Percentiles rank a stretch among this genome's conserved stretches.
phyloP scores from a whole-genome alignment of 2,888 invertebrate genomes.

The Cerastis rubricosa region DNA sequence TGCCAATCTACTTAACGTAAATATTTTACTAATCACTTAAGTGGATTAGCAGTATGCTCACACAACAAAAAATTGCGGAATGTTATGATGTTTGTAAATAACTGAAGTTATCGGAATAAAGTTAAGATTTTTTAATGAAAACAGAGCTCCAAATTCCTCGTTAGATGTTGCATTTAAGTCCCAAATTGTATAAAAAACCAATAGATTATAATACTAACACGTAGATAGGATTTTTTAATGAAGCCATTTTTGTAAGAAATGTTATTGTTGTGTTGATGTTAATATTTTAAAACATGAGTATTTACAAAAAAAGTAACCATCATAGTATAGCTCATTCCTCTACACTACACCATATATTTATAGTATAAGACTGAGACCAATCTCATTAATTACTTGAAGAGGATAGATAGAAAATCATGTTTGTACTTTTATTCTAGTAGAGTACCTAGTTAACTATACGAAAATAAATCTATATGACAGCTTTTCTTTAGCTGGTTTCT shows the following conservation, averaged over 20 bases:
- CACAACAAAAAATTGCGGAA: background rate
- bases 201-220: constrained; percentile 55
- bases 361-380: constrained; percentile 87
- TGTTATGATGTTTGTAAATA: constrained; percentile 39
- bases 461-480: constrained; percentile 53
- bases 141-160: constrained; percentile 49
- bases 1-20: constrained; percentile 2
- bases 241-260: constrained; percentile 78
- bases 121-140: constrained; percentile 28
- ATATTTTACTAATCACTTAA: background rate
- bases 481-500: constrained; percentile 64
- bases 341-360: constrained; percentile 60
- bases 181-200: constrained; percentile 72
- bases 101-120: constrained; percentile 17
- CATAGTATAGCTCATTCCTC: constrained; percentile 65
- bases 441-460: constrained; percentile 42
- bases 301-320: constrained; percentile 37
- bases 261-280: constrained; percentile 70
- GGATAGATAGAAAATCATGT: constrained; percentile 60
- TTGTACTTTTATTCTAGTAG: constrained; percentile 65
- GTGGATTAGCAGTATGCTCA: constrained; percentile 23
- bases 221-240: constrained; percentile 83
- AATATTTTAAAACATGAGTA: constrained; percentile 56
- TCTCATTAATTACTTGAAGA: constrained; percentile 72
- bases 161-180: constrained; percentile 73